phyloP scores from a whole-genome alignment of 2,888 invertebrate species.

The Eupelmus urozonus region DNA sequence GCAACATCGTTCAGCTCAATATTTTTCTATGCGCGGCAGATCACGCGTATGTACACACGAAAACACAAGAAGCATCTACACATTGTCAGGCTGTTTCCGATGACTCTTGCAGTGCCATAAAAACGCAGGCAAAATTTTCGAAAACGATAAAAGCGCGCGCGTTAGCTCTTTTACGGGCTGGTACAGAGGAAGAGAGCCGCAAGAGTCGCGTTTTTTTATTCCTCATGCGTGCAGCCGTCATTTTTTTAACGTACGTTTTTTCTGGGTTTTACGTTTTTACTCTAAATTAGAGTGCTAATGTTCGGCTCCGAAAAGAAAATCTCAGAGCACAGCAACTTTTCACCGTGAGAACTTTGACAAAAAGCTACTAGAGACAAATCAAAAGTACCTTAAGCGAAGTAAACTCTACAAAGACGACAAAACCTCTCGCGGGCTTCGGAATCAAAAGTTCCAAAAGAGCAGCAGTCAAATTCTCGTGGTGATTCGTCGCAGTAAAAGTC shows the following conservation, averaged over 20 bases:
- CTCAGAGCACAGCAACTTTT: too few species aligned
- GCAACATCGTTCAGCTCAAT: constrained; percentile 9
- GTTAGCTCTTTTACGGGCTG: too few species aligned
- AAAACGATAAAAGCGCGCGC: not conserved
- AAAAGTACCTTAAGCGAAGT: constrained; percentile 34
- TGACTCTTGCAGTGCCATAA: constrained; percentile 40
- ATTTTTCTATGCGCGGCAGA: constrained; percentile 20
- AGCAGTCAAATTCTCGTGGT: not conserved
- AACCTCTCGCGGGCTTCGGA: not conserved
- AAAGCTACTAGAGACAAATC: constrained; percentile 34
- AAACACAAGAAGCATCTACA: too few species aligned
- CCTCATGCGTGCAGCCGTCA: not conserved
- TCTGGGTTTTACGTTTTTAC: not conserved
- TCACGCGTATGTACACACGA: too few species aligned
- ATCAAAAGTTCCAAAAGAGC: constrained; percentile 10
- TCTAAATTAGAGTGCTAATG: too few species aligned
- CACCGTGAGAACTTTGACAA: not conserved
- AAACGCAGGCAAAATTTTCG: constrained; percentile 5
- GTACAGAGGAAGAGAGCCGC: too few species aligned
- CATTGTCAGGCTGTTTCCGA: not conserved
- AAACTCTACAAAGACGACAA: not conserved
- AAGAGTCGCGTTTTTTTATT: too few species aligned
- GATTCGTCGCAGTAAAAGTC: too few species aligned
- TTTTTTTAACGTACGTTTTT: not conserved
- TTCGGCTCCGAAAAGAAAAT: too few species aligned